phyloP scores from a whole-genome alignment of 2,888 invertebrate species.

The Drosophila niveifrons region DNA sequence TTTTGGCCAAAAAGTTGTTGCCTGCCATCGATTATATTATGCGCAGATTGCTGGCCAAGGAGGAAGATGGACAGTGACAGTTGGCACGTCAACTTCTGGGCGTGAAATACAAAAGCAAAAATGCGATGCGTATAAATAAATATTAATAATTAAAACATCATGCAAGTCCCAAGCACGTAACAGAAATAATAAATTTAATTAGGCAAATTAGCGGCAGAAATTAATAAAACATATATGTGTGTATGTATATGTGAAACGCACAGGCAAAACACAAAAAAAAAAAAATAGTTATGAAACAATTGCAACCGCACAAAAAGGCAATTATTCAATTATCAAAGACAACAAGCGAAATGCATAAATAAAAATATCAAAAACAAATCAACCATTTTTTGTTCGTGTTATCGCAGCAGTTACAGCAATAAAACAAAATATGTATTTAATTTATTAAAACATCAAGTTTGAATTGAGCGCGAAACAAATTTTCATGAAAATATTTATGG shows the following conservation, averaged over 20 bases:
- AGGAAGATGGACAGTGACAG: slow-evolving; percentile 44
- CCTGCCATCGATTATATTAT: slow-evolving; percentile 70
- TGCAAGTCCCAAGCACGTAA: slow-evolving; percentile 64
- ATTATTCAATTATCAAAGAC: slow-evolving; percentile 63
- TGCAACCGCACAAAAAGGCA: slow-evolving; percentile 34
- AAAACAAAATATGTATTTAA: background rate
- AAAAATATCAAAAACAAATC: background rate
- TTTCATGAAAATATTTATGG: background rate
- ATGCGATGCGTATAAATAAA: slow-evolving; percentile 28
- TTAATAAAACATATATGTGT: slow-evolving; percentile 48
- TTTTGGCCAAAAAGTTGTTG: slow-evolving; percentile 45
- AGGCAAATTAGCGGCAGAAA: slow-evolving; percentile 62
- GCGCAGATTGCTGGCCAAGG: slow-evolving; percentile 41
- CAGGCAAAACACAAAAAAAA: background rate
- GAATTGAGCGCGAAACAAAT: background rate
- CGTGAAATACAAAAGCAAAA: slow-evolving; percentile 48
- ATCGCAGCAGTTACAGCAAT: background rate
- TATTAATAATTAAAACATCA: slow-evolving; percentile 70
- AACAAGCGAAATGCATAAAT: background rate
- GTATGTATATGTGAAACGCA: background rate
- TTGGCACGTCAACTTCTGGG: slow-evolving; percentile 73
- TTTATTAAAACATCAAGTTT: too few species aligned
- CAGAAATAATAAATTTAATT: slow-evolving; percentile 75
- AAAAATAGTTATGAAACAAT: slow-evolving; percentile 38
- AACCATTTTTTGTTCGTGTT: background rate